Conservation (phyloP, 2,113 vertebrate species). For the Corydoras maculifer region DNA sequence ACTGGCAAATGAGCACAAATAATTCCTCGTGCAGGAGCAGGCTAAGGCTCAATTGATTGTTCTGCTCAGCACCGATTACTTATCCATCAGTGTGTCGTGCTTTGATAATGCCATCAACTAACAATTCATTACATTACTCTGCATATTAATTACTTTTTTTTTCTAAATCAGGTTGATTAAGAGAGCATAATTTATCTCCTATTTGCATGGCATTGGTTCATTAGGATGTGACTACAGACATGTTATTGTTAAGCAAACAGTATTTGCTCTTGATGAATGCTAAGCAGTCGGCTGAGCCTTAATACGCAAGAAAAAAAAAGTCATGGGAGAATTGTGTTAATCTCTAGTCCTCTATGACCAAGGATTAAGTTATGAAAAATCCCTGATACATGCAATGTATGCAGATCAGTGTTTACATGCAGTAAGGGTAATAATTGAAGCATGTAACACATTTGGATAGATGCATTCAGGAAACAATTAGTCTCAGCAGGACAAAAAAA, state of each 20-base stretch:
- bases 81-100: conserved; percentile 31
- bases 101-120: conserved; percentile 41
- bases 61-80: conserved; percentile 10
- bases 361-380: too few species aligned
- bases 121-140: conserved; percentile 45
- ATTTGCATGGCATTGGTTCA: conserved; percentile 33
- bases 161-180: conserved; percentile 29
- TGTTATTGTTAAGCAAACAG: not conserved
- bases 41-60: conserved; percentile 15
- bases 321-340: not conserved
- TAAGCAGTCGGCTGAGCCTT: not conserved
- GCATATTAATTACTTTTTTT: conserved; percentile 36
- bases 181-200: conserved; percentile 35
- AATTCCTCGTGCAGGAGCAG: not conserved
- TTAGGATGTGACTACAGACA: conserved; percentile 15
- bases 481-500: not conserved
- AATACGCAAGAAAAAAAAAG: not conserved
- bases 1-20: not conserved
- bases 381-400: not conserved
- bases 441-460: not conserved
- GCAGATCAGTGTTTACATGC: not conserved
- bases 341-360: not conserved
- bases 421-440: too few species aligned
- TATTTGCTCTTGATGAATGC: conserved; percentile 1
- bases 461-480: not conserved